phyloP scores from a whole-genome alignment of 2,888 invertebrate genomes.

The Drosophila nr. fundita region DNA sequence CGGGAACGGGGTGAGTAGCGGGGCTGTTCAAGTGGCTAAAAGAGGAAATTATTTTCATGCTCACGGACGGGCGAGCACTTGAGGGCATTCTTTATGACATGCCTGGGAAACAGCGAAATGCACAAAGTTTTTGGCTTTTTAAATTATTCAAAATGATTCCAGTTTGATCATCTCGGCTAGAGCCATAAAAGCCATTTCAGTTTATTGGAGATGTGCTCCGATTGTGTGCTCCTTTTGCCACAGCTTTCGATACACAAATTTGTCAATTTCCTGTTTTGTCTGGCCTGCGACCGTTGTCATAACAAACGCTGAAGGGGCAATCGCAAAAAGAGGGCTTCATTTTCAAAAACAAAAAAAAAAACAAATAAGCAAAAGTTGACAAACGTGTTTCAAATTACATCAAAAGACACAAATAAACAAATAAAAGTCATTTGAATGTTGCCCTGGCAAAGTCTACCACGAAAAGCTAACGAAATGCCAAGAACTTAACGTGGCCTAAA shows the following conservation, averaged over 20 bases:
- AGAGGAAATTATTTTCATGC: slow-evolving; percentile 71
- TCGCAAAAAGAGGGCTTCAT: slow-evolving; percentile 20
- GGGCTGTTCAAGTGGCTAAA: slow-evolving; percentile 3
- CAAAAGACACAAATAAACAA: neutral
- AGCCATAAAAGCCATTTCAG: neutral
- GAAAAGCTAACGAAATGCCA: slow-evolving; percentile 2
- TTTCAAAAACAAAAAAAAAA: slow-evolving; percentile 13
- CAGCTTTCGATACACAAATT: slow-evolving; percentile 61
- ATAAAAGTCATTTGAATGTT: neutral
- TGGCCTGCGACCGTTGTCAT: slow-evolving; percentile 45
- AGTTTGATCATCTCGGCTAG: slow-evolving; percentile 19
- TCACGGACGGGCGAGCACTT: slow-evolving; percentile 70
- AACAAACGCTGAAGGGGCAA: slow-evolving; percentile 6
- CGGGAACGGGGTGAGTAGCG: neutral
- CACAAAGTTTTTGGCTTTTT: slow-evolving; percentile 43
- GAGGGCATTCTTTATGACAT: slow-evolving; percentile 77
- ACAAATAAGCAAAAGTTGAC: slow-evolving; percentile 43
- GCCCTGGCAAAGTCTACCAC: neutral
- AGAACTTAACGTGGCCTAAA: slow-evolving; percentile 1
- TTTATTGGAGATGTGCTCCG: slow-evolving; percentile 1
- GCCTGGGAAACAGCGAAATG: slow-evolving; percentile 58
- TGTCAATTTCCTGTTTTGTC: slow-evolving; percentile 75
- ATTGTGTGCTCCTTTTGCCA: slow-evolving; percentile 46
- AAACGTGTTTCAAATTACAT: slow-evolving; percentile 48
- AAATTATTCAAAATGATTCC: slow-evolving; percentile 64